Evolutionary conservation across 2,888 invertebrate genomes (phyloP).

Genomic region (Craniophora ligustri): DNA sequence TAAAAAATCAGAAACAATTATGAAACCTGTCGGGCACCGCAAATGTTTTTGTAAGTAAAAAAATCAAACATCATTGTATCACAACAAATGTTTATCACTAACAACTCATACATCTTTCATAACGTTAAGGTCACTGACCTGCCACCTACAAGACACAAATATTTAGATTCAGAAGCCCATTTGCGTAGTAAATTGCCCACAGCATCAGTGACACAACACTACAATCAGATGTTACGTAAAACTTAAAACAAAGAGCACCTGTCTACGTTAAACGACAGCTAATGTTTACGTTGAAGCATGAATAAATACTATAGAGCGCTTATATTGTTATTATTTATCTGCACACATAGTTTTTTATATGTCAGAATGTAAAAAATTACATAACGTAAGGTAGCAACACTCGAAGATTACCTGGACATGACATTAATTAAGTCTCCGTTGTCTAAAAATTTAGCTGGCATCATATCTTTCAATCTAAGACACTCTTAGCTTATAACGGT

Average conservation of each 20-base stretch:
- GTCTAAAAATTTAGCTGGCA: too few relatives aligned
- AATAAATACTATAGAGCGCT: neutral
- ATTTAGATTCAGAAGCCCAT: slow-evolving; percentile 28
- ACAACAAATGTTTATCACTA: too few relatives aligned
- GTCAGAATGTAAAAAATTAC: too few relatives aligned
- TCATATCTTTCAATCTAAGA: too few relatives aligned
- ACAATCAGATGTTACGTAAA: slow-evolving; percentile 45
- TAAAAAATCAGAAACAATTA: too few relatives aligned
- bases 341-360: neutral
- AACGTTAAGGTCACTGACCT: slow-evolving; percentile 20
- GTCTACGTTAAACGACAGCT: slow-evolving; percentile 24
- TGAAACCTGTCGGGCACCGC: too few relatives aligned
- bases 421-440: too few relatives aligned
- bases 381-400: too few relatives aligned
- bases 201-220: slow-evolving; percentile 21
- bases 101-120: neutral
- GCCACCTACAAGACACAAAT: slow-evolving; percentile 12
- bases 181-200: slow-evolving; percentile 13
- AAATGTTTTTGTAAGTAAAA: too few relatives aligned
- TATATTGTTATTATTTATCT: neutral
- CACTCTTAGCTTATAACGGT: too few relatives aligned
- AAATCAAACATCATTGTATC: too few relatives aligned
- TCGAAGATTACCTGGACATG: too few relatives aligned
- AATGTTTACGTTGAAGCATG: slow-evolving; percentile 10
- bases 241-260: slow-evolving; percentile 30